Percentiles rank a stretch among this genome's conserved stretches.
Conservation (phyloP, 2,797 vertebrate genomes). For the Hydrophis major region DNA sequence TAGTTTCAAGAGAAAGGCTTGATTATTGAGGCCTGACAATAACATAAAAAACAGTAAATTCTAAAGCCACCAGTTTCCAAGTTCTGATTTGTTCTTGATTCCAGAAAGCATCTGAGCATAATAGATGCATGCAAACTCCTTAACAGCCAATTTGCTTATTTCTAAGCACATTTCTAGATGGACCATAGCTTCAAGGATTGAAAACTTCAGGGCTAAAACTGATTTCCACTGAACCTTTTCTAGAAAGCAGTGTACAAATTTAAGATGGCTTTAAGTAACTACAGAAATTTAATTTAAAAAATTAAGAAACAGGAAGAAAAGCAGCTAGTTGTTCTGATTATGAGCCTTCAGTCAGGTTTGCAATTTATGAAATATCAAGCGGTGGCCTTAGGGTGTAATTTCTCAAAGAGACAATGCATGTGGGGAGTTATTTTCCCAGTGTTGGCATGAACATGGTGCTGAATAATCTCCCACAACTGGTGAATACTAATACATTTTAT, state of each 20-base stretch:
- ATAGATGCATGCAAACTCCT: not conserved
- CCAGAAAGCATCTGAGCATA: rapidly evolving
- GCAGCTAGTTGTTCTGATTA: not conserved
- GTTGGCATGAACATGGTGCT: not conserved
- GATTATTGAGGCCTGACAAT: not conserved
- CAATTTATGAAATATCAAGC: not conserved
- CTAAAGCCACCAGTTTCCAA: not conserved
- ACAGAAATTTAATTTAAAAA: not conserved
- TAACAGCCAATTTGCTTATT: rapidly evolving
- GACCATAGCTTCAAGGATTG: not conserved
- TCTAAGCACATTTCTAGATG: not conserved
- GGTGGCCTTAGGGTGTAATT: not conserved
- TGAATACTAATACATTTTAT: not conserved
- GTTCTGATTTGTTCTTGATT: not conserved
- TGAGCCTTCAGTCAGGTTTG: not conserved
- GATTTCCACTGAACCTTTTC: not conserved
- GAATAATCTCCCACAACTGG: not conserved
- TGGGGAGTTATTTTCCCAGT: not conserved
- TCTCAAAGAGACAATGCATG: not conserved
- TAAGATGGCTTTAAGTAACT: not conserved
- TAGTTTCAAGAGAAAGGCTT: not conserved
- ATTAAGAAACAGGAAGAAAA: not conserved
- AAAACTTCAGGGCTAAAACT: not conserved
- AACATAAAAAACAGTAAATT: not conserved
- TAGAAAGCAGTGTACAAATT: rapidly evolving